Evolutionary conservation across 2,797 vertebrate genomes (phyloP), one percentile per base, ranked within the genome.

Genomic region (Emys orbicularis): DNA sequence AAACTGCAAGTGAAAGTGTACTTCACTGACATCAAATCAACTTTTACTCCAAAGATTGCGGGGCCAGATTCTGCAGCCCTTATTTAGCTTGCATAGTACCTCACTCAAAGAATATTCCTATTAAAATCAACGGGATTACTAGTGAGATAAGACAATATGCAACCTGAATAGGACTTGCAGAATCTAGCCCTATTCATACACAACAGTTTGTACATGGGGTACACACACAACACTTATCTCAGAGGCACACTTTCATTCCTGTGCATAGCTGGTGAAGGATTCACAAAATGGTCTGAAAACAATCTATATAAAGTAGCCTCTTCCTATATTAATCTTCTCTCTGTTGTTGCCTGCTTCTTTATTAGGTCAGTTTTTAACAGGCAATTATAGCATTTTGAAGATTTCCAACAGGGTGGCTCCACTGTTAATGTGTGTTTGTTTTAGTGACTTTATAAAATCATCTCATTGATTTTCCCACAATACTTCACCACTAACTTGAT

Each of bases 341-440:
- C 21, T 56, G 25, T 34, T 93, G 21, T 41, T 94, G 84, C 23
- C 37, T 85, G 57, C 59, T 84, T 57, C 83, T 92, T 88, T 87
- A 53, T 12, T 95, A n/a, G 83, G 34, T 49, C 57, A 89, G 31
- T 82, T 94, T 82, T 93, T 80, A 82, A 89, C 87, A 90, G 10
- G 34, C 68, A 87, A 0, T 49, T 68, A 82, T 18, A 72, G 8
- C 79, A 83, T 76, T 92, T 88, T 81, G n/a, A 84, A 82, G 27
- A 21, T 87, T 93, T 82, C 61, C 44, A 95, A 31, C 5, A 82
- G 7, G 59, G 31, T 16, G 27, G 4, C 57, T 90, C 53, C 50
- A 81, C 13, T 37, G 44, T 25, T 29, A 2, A 16, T 52, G 8
- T 29, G 8, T 37, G 9, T 18, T 68, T 56, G 25, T 94, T 93